Evolutionary conservation across 2,888 invertebrate species (phyloP), one percentile per base, ranked within the genome.

Genomic region (Fissipunctia ypsillon): DNA sequence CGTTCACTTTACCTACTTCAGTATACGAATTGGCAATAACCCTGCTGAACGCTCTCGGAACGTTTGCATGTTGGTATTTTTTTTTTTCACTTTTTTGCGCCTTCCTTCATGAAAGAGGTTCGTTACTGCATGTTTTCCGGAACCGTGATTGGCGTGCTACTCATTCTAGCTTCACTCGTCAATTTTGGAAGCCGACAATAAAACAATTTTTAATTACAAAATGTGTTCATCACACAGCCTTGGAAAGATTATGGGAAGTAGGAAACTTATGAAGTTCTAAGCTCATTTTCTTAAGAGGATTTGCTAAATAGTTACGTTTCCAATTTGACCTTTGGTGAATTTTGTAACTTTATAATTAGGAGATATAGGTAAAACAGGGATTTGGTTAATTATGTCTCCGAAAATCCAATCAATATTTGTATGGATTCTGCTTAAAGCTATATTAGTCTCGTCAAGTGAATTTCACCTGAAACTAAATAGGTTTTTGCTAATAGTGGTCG

Each of bases 81-180:
- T 83, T 64, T 74, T 83, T 81, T 84, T 83, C 78, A 28, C 41
- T 78, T 88, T 90, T n/a, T 88, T 86, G 59, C 66, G 74, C 75
- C 86, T 91, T 92, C 91, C 91, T 84, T 76, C 81, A 73, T 90
- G 91, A 91, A 93, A 92, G 89, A 88, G 90, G 87, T 91, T 92
- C 92, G 88, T 92, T 91, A 90, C 84, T 80, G 87, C 69, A 68
- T 87, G 84, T 89, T 90, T 93, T 92, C 92, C 91, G 89, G 90
- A 43, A 75, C 84, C 81, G 78, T 88, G 90, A 84, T 78, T 76
- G 79, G 64, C n/a, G 28, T 50, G 41, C 64, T 57, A 66, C 76
- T 69, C 73, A 73, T 48, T 73, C 43, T 16, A 61, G 68, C 22
- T 57, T 63, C 48, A 52, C 43, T 72, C 22, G 35, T 66, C 68